Evolutionary conservation across 2,113 vertebrate species (phyloP).

Genomic region (Serilophus lunatus): DNA sequence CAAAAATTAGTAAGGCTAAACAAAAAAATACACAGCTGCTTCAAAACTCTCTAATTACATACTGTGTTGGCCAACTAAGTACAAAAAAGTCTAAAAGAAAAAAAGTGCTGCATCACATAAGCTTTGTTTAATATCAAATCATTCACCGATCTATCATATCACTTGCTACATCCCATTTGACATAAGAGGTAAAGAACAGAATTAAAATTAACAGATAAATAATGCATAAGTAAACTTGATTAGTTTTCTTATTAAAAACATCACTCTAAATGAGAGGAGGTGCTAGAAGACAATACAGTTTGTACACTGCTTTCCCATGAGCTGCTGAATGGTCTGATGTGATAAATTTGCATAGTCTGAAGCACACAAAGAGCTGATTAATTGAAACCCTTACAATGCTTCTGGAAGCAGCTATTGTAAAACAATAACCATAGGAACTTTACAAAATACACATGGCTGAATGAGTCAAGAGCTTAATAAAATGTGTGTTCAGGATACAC

Average conservation of each 20-base stretch:
- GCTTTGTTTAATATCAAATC: constrained; percentile 68
- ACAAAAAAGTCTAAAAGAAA: constrained; percentile 52
- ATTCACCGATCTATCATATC: constrained; percentile 69
- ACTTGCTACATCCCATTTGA: constrained; percentile 69
- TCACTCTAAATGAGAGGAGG: constrained; percentile 90
- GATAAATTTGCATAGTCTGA: constrained; percentile 99
- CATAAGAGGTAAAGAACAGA: constrained; percentile 66
- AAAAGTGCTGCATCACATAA: constrained; percentile 66
- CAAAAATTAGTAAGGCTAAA: constrained; percentile 5
- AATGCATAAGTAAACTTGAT: constrained; percentile 86
- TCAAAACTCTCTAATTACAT: constrained; percentile 43
- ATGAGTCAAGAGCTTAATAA: constrained; percentile 76
- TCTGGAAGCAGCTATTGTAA: constrained; percentile 85
- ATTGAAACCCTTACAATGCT: constrained; percentile 90
- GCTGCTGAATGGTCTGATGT: constrained; percentile 89
- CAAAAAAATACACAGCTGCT: constrained; percentile 32
- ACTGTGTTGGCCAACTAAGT: constrained; percentile 30
- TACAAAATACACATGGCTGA: constrained; percentile 85
- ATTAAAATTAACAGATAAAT: constrained; percentile 79
- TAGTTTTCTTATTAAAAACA: constrained; percentile 98
- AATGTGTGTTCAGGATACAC: constrained; percentile 74
- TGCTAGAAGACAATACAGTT: constrained; percentile 89
- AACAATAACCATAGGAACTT: constrained; percentile 88
- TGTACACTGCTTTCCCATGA: constrained; percentile 93
- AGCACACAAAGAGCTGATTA: constrained; percentile 96